A percentile compares a stretch with the other conserved stretches of the same genome.
These are phyloP conservation scores for Microctonus brassicae DNA, from an alignment of 2,888 invertebrate genomes.

Conservation along the genomic window DNA sequence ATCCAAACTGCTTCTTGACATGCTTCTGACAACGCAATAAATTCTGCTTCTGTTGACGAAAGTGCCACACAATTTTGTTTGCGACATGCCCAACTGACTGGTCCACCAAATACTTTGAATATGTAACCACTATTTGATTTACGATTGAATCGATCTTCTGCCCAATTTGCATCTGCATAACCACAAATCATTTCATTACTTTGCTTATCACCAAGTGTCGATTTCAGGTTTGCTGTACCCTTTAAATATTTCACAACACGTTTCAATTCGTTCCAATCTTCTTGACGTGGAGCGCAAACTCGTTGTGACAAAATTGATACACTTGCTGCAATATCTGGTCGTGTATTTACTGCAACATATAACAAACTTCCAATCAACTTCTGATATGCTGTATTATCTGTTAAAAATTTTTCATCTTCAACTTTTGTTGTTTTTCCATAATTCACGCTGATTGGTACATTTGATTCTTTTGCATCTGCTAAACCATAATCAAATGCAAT, in stretches of 20 bases:
- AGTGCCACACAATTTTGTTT: constrained; percentile 52
- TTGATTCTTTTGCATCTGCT: constrained; percentile 38
- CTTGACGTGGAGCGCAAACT: constrained; percentile 49
- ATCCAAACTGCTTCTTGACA: constrained; percentile 49
- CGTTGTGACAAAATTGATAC: constrained; percentile 50
- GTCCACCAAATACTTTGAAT: constrained; percentile 43
- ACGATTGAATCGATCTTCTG: constrained; percentile 50
- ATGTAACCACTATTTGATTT: constrained; percentile 58
- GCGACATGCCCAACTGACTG: constrained; percentile 53
- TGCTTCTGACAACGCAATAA: constrained; percentile 47
- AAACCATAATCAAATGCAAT: too few species aligned
- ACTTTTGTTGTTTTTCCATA: constrained; percentile 30
- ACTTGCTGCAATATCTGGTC: constrained; percentile 47
- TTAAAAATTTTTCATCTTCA: not conserved
- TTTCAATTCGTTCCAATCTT: constrained; percentile 55
- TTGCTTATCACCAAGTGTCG: constrained; percentile 31
- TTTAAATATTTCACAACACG: constrained; percentile 50
- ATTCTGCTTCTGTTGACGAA: constrained; percentile 52
- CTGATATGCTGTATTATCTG: constrained; percentile 39
- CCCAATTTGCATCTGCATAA: constrained; percentile 62
- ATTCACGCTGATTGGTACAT: constrained; percentile 39
- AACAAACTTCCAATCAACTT: constrained; percentile 46
- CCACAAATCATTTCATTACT: constrained; percentile 38
- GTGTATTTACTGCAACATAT: constrained; percentile 46
- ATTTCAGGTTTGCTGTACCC: constrained; percentile 40